Evolutionary conservation across 2,888 invertebrate species (phyloP).

Genomic region (Cartodere bifasciata): DNA sequence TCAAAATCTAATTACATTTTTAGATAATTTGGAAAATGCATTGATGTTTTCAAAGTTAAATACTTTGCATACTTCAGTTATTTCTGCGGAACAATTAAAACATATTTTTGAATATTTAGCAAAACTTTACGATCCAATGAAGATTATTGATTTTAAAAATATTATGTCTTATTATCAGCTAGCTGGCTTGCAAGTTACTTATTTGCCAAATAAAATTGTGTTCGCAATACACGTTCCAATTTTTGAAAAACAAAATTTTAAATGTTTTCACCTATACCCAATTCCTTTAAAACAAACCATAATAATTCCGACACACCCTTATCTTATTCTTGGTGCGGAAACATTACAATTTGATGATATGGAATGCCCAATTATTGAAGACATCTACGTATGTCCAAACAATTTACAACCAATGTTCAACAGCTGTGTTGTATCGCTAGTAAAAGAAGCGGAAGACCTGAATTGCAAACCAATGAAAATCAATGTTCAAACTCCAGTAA

Average conservation of each 20-base stretch:
- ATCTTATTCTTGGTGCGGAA: constrained; percentile 10
- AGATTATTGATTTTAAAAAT: constrained; percentile 12
- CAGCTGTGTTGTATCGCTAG: too few relatives aligned
- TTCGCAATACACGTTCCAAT: constrained; percentile 14
- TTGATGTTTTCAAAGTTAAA: constrained; percentile 16
- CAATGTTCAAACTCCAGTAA: too few relatives aligned
- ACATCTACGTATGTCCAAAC: too few relatives aligned
- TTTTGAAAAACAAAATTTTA: constrained; percentile 10
- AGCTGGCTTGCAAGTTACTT: constrained; percentile 10
- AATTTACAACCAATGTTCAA: too few relatives aligned
- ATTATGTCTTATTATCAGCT: constrained; percentile 13
- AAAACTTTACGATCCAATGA: constrained; percentile 10
- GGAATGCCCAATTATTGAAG: too few relatives aligned
- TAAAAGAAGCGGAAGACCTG: too few relatives aligned
- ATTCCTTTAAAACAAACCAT: constrained; percentile 11
- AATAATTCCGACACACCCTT: constrained; percentile 12
- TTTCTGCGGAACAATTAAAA: constrained; percentile 10
- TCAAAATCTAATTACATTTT: constrained; percentile 14
- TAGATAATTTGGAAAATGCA: constrained; percentile 16
- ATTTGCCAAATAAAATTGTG: constrained; percentile 12
- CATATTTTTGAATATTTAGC: constrained; percentile 9
- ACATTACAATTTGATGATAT: too few relatives aligned
- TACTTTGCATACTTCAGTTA: constrained; percentile 13
- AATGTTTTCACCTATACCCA: constrained; percentile 12
- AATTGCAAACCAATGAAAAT: too few relatives aligned